Evolutionary conservation across 2,113 vertebrate genomes (phyloP), one percentile per base, ranked within the genome.

Genomic region (Irena cyanogastra): DNA sequence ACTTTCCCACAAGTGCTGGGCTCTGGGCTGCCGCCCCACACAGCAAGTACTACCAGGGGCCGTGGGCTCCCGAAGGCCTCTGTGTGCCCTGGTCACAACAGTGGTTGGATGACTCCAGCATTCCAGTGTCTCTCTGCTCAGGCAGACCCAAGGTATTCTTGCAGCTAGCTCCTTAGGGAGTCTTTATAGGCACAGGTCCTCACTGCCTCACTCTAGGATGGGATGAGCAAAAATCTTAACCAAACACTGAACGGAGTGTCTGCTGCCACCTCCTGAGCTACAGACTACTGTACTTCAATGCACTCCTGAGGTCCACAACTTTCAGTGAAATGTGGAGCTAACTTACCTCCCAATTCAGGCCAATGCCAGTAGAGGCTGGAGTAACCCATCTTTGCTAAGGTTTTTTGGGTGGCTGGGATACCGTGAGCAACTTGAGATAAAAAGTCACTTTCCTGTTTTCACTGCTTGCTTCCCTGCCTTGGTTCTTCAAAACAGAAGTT

Each of bases 11-110:
- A 39, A 39, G 13, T 0, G 1, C 26, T 56, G 60, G 69, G 17
- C 35, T 82, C 60, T 1, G 2, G 50, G 23, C 45, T 83, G 61
- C 35, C 0, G 0, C 10, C 31, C n/a, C 19, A 42, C 27, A 30
- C 2, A 2, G 31, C 23, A 39, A n/a, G 16, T 60, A 37, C 35
- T 71, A 21, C 19, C 35, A 56, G 53, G 47, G 3, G 4, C 31
- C 5, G 4, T 17, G 53, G 24, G 16, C 42, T 71, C 39, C 30
- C 6, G 4, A 42, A 59, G 24, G 35, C 18, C 11, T 68, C 57
- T 49, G 11, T 53, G 69, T 11, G 2, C 39, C 31, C 39, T 54
- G 49, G 14, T 47, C 47, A 56, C 30, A 60, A 23, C 28, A 42
- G 42, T 0, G 1, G 39, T 31, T 57, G n/a, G 21, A 61, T 4